These are phyloP conservation scores for Otocyon megalotis DNA, from an alignment of 2,113 vertebrate species.

Conservation along the genomic window DNA sequence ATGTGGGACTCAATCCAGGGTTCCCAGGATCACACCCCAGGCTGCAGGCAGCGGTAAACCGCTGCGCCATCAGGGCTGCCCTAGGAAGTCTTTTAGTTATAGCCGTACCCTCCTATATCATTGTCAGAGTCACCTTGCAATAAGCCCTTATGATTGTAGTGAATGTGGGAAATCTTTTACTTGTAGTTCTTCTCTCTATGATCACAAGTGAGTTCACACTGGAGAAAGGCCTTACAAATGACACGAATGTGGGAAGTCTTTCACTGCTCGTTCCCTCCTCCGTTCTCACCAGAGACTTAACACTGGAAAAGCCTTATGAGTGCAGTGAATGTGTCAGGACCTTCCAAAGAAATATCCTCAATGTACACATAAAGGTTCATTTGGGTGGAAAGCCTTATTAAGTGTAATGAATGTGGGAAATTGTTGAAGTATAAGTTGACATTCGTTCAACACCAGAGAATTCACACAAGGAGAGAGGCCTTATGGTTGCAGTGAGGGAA, in stretches of 20 bases:
- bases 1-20: too few relatives aligned
- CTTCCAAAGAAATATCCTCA: not conserved
- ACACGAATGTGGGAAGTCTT: conserved; percentile 28
- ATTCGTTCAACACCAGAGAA: not conserved
- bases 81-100: not conserved
- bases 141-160: not conserved
- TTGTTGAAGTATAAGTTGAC: not conserved
- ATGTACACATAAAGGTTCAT: not conserved
- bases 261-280: not conserved
- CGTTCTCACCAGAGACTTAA: not conserved
- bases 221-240: not conserved
- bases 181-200: not conserved
- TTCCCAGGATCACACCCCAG: too few relatives aligned
- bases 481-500: not conserved
- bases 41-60: too few relatives aligned
- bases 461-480: not conserved
- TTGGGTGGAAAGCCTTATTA: not conserved
- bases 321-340: not conserved
- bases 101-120: not conserved
- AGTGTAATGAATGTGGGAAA: not conserved
- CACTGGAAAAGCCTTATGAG: not conserved
- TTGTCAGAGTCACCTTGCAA: not conserved
- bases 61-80: too few relatives aligned
- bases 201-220: not conserved
- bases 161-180: not conserved